Conservation (phyloP, 2,797 vertebrate species). For the Alcedo quadribrachys region DNA sequence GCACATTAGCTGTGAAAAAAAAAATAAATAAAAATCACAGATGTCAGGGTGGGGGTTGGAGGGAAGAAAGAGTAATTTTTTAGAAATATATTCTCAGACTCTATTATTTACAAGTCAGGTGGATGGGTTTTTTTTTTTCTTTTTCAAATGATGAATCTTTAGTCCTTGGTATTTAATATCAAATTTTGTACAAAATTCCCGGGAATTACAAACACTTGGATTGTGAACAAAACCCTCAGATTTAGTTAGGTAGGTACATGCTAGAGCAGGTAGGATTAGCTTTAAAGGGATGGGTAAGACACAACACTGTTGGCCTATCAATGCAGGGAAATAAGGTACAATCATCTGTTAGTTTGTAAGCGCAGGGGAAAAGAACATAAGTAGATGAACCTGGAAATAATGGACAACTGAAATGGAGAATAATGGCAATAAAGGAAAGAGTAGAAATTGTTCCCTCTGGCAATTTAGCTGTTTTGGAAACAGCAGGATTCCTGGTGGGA, state of each 20-base stretch:
- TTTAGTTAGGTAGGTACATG: conserved; percentile 28
- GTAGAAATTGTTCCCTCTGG: conserved; percentile 69
- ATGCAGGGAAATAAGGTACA: conserved; percentile 55
- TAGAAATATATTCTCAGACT: conserved; percentile 46
- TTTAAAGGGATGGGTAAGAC: conserved; percentile 41
- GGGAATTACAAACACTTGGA: conserved; percentile 44
- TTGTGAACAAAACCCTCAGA: conserved; percentile 34
- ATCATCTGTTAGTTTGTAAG: conserved; percentile 54
- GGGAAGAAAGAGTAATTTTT: background rate
- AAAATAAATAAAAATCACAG: background rate
- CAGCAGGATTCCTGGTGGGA: conserved; percentile 70
- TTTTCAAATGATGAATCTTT: conserved; percentile 43
- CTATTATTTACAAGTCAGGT: conserved; percentile 30
- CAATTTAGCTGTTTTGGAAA: conserved; percentile 72
- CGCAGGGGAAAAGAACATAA: conserved; percentile 50
- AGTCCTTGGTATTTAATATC: conserved; percentile 63
- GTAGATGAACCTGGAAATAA: conserved; percentile 64
- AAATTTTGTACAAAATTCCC: conserved; percentile 57
- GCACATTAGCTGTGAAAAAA: conserved; percentile 39
- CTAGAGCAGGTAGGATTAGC: conserved; percentile 47
- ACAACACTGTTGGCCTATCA: conserved; percentile 46
- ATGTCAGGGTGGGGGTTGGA: background rate
- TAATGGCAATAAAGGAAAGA: conserved; percentile 80
- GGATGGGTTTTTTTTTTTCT: background rate
- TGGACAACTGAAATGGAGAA: conserved; percentile 58